A percentile compares a stretch with the other conserved stretches of the same genome.
These are phyloP conservation scores for Sthenelais limicola DNA, from an alignment of 2,888 invertebrate genomes.

Conservation along the genomic window DNA sequence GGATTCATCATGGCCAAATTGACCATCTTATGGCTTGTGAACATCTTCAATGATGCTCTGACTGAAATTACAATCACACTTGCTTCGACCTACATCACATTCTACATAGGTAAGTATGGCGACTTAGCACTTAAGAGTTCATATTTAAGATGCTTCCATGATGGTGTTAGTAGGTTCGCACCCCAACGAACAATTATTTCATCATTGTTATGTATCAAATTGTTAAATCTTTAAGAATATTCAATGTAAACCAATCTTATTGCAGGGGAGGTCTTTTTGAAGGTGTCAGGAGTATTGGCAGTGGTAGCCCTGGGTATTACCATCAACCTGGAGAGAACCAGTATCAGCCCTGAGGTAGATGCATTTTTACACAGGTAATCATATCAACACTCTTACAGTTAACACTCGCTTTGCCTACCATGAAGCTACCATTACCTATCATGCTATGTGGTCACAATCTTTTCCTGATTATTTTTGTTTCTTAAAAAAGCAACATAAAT, in stretches of 20 bases:
- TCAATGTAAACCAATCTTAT: too few relatives aligned
- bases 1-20: slow-evolving; percentile 71
- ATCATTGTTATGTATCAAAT: too few relatives aligned
- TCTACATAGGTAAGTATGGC: slow-evolving; percentile 69
- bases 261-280: slow-evolving; percentile 63
- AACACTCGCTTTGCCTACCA: too few relatives aligned
- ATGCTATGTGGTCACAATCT: background rate
- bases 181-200: too few relatives aligned
- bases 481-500: too few relatives aligned
- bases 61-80: slow-evolving; percentile 73
- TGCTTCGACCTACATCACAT: slow-evolving; percentile 72
- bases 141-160: too few relatives aligned
- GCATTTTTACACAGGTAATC: slow-evolving; percentile 69
- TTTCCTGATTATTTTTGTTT: slow-evolving; percentile 8
- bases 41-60: slow-evolving; percentile 73
- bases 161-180: too few relatives aligned
- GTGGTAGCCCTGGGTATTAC: slow-evolving; percentile 73
- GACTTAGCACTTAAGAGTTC: too few relatives aligned
- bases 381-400: too few relatives aligned
- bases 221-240: too few relatives aligned
- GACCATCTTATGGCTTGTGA: slow-evolving; percentile 68
- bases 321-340: slow-evolving; percentile 70
- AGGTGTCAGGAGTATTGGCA: slow-evolving; percentile 73
- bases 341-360: slow-evolving; percentile 73
- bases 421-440: background rate